Base-by-base conservation (phyloP, 2,797 vertebrate genomes). In the Sebastes hubbsi region DNA sequence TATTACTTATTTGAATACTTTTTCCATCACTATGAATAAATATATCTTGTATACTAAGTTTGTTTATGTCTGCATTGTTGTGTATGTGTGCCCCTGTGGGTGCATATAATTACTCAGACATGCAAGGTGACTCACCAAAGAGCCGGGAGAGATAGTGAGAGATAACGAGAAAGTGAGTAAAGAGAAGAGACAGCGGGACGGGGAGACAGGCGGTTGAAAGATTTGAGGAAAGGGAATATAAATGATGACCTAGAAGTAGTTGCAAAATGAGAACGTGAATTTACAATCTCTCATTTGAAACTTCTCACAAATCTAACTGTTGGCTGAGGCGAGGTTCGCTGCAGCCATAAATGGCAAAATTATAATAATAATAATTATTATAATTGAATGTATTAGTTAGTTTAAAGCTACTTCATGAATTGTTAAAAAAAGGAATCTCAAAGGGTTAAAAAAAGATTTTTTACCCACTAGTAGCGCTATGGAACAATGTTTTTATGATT, bases 81-180 rank as follows among this genome's bases (percentile, higher is more conserved):
- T 87, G 81, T 60, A 70, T 82, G 82, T 75, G 72, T 75, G 63
- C 27, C 56, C 59, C 80, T 58, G 67, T 78, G 86, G 84, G 76
- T 82, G 74, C 80, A 82, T 87, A 83, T 89, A 89, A 89, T 91
- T 89, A 92, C 83, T 90, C 83, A 88, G 88, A 91, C 89, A 90
- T 86, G 66, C 70, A 87, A 90, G 77, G 82, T 94, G 92, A 94
- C 86, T 93, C 92, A 93, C 78, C 77, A 85, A 77, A 86, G 77
- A 78, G 89, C 91, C 38, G 18, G 56, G 30, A 87, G 82, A 90
- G 78, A 88, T 74, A 69, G 55, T 30, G 67, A 2, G 93, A 96
- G 20, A 92, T 90, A 4, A 95, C 96, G n/a, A 72, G 75, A 77
- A 78, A 91, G 72, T 2, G 5, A 80, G 71, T 89, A 90, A 82